Conservation (phyloP, 2,797 vertebrate species). For the Fistularia tabacaria region DNA sequence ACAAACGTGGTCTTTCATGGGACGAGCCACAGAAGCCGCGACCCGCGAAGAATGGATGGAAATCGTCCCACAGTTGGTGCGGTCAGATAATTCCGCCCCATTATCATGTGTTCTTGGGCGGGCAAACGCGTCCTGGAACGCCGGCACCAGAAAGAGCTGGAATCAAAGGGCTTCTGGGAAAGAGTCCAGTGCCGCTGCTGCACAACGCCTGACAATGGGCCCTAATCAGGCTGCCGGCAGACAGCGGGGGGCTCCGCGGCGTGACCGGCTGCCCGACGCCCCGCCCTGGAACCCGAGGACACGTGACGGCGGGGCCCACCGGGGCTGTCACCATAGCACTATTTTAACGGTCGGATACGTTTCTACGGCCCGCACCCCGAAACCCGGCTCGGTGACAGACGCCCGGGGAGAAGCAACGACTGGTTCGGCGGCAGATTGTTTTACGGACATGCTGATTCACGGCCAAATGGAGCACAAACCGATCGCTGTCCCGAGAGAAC, state of each 20-base stretch:
- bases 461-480: too few relatives aligned
- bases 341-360: too few relatives aligned
- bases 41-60: constrained; percentile 29
- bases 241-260: constrained; percentile 33
- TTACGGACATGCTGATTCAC: too few relatives aligned
- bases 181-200: constrained; percentile 52
- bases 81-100: constrained; percentile 45
- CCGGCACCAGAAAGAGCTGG: constrained; percentile 30
- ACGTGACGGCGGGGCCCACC: constrained; percentile 11
- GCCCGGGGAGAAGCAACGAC: too few relatives aligned
- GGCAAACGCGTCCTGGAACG: constrained; percentile 45
- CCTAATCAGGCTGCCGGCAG: constrained; percentile 43
- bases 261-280: constrained; percentile 38
- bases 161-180: constrained; percentile 62
- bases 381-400: too few relatives aligned
- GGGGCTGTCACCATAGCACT: too few relatives aligned
- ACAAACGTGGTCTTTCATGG: constrained; percentile 39
- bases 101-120: constrained; percentile 47
- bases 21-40: constrained; percentile 16
- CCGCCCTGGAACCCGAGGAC: constrained; percentile 12
- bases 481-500: too few relatives aligned
- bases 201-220: constrained; percentile 58
- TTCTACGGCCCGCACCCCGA: too few relatives aligned
- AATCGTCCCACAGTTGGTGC: constrained; percentile 41
- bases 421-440: too few relatives aligned